These are phyloP conservation scores for Phortica variegata DNA, from an alignment of 1,140 invertebrate genomes.

Conservation along the genomic window DNA sequence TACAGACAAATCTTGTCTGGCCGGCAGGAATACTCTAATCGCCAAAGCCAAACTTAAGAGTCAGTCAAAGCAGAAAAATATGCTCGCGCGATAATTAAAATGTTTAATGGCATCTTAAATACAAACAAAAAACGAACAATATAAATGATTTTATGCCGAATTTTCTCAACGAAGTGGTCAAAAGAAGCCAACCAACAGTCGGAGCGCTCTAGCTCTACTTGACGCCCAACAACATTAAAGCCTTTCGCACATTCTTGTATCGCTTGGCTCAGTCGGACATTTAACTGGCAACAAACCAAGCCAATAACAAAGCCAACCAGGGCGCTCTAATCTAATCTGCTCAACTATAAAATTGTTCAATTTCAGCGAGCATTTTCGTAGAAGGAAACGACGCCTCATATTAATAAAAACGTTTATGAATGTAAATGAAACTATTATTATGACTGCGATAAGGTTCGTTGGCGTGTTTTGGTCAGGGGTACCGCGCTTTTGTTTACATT, in stretches of 20 bases:
- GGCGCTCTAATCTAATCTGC: slow-evolving; percentile 39
- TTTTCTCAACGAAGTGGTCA: slow-evolving; percentile 25
- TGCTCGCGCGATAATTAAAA: slow-evolving; percentile 40
- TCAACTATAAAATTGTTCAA: slow-evolving; percentile 35
- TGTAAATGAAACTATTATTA: slow-evolving; percentile 25
- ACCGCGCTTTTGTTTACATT: no score
- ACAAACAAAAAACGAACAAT: no score
- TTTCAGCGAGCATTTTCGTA: slow-evolving; percentile 28
- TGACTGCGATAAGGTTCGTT: slow-evolving; percentile 11
- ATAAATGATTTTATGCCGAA: slow-evolving; percentile 49
- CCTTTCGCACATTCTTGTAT: no score
- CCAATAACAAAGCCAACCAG: slow-evolving; percentile 27
- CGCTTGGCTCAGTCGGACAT: no score
- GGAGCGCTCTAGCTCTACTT: no score
- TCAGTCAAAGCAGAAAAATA: slow-evolving; percentile 15
- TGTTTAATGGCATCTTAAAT: slow-evolving; percentile 47
- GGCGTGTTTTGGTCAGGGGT: no score
- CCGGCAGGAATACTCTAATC: not conserved
- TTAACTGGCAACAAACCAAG: slow-evolving; percentile 5
- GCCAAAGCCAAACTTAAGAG: not conserved
- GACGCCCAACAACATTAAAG: not conserved
- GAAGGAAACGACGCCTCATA: slow-evolving; percentile 32
- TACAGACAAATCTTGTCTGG: not conserved
- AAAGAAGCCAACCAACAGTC: slow-evolving; percentile 1
- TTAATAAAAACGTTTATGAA: slow-evolving; percentile 35